Conservation (phyloP, 2,113 vertebrate genomes). For the Muntiacus muntjak region DNA sequence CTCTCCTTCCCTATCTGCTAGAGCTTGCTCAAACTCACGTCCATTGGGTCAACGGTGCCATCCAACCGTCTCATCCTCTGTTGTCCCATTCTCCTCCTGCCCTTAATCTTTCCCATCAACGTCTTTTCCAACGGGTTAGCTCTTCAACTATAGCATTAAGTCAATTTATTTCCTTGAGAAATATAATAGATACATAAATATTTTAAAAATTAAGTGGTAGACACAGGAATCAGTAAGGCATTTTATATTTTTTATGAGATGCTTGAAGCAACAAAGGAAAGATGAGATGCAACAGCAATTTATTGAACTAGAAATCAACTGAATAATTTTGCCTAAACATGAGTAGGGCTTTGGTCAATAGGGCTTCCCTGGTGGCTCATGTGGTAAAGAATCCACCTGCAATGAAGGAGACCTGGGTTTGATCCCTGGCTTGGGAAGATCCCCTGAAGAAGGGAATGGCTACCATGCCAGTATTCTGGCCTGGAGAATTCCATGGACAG, state of each 20-base stretch:
- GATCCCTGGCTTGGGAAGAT: background rate
- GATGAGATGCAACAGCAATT: background rate
- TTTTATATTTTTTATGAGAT: background rate
- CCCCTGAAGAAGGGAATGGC: background rate
- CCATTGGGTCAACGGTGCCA: background rate
- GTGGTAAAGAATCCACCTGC: background rate
- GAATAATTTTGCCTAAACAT: background rate
- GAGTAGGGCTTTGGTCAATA: background rate
- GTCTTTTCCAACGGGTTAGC: background rate
- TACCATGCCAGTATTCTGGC: background rate
- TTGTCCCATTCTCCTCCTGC: background rate
- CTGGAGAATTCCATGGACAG: background rate
- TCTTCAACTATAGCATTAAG: background rate
- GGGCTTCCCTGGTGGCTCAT: background rate
- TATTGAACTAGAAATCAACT: background rate
- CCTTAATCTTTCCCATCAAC: background rate
- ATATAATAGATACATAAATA: background rate
- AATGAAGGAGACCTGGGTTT: rapidly evolving
- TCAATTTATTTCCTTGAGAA: background rate
- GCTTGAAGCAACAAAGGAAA: background rate
- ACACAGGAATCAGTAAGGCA: background rate
- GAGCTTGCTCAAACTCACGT: background rate
- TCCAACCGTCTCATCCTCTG: background rate
- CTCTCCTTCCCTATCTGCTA: background rate
- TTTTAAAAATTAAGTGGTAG: background rate